These are phyloP conservation scores for Meloidogyne floridensis DNA, from an alignment of 1,140 invertebrate species.

Conservation along the genomic window DNA sequence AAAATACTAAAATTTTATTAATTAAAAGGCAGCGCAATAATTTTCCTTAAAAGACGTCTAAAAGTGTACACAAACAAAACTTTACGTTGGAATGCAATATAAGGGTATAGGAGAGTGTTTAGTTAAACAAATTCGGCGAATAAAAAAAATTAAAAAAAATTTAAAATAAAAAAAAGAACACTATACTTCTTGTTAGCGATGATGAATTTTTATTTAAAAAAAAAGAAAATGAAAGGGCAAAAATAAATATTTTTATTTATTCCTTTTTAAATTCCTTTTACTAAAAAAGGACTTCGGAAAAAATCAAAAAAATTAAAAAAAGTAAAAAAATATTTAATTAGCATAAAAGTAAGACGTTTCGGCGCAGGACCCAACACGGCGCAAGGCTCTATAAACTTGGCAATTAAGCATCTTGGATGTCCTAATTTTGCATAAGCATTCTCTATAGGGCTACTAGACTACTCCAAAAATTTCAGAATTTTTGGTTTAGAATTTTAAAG, in stretches of 20 bases:
- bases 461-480: too few species aligned
- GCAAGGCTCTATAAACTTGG: too few species aligned
- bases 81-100: not conserved
- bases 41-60: not conserved
- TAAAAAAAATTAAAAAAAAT: too few species aligned
- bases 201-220: not conserved
- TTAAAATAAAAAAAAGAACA: not conserved
- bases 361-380: not conserved
- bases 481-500: too few species aligned
- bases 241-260: not conserved
- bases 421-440: too few species aligned
- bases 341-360: not conserved
- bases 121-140: slow-evolving; percentile 9
- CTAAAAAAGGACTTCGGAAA: not conserved
- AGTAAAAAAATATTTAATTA: not conserved
- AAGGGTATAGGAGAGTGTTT: not conserved
- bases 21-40: not conserved
- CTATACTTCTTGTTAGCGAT: not conserved
- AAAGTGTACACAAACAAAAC: not conserved
- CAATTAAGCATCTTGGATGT: too few species aligned
- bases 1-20: not conserved
- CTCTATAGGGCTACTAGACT: too few species aligned
- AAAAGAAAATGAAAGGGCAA: not conserved
- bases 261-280: not conserved
- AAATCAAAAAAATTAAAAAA: not conserved